phyloP scores from a whole-genome alignment of 2,797 vertebrate genomes.

The Lacerta viridis region DNA sequence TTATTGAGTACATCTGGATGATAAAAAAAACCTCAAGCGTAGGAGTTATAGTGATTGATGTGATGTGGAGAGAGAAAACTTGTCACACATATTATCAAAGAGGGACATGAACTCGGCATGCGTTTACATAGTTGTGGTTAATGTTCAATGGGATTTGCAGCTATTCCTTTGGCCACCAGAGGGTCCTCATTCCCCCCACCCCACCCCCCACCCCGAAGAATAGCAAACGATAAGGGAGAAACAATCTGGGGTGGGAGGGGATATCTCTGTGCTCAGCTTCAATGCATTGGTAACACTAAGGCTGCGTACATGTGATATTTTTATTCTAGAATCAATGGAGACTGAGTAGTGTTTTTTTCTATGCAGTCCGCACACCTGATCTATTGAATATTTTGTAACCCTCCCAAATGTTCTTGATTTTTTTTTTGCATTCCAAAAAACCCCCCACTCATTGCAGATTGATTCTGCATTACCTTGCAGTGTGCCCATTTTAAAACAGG shows the following conservation, averaged over 20 bases:
- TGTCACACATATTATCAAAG: slow-evolving; percentile 40
- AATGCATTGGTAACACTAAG: neutral
- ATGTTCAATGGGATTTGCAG: slow-evolving; percentile 61
- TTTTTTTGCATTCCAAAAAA: no score
- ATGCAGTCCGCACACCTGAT: no score
- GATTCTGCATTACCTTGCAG: no score
- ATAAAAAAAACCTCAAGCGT: neutral
- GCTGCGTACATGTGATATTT: no score
- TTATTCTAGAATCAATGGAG: no score
- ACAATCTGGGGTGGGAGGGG: slow-evolving; percentile 5
- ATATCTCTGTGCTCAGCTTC: slow-evolving; percentile 13
- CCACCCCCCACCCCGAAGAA: neutral
- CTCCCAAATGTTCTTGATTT: no score
- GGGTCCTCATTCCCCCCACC: slow-evolving; percentile 64
- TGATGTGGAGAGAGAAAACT: neutral
- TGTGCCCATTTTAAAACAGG: no score
- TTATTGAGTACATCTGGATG: slow-evolving; percentile 20
- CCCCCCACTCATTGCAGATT: no score
- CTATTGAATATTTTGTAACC: no score
- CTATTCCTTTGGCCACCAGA: slow-evolving; percentile 70
- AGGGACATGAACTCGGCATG: slow-evolving; percentile 33
- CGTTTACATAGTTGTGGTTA: slow-evolving; percentile 42
- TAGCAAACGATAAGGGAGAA: slow-evolving; percentile 7
- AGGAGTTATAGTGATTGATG: slow-evolving; percentile 18
- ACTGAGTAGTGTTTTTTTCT: no score